Evolutionary conservation across 2,888 invertebrate genomes (phyloP).

Genomic region (Caenorhabditis japonica): DNA sequence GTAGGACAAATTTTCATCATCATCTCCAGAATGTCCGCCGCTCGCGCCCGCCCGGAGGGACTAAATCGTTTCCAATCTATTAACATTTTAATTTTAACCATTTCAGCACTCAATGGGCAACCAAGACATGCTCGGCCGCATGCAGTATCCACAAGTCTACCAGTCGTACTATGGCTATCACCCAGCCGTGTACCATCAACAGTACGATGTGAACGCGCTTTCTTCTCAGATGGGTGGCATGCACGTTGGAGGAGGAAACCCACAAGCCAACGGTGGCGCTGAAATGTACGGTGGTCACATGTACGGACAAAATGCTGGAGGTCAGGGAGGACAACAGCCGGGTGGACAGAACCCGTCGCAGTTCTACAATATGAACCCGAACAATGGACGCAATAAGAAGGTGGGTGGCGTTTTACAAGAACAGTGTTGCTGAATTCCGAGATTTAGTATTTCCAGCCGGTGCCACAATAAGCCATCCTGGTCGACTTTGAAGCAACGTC

Average conservation of each 20-base stretch:
- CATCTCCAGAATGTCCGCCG: background rate
- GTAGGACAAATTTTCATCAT: background rate
- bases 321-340: conserved; percentile 15
- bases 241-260: conserved; percentile 55
- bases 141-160: conserved; percentile 54
- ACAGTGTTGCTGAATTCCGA: too few relatives aligned
- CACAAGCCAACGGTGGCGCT: conserved; percentile 37
- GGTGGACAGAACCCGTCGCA: conserved; percentile 22
- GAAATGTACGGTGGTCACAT: conserved; percentile 49
- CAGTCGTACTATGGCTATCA: conserved; percentile 51
- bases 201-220: conserved; percentile 53
- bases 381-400: conserved; percentile 38
- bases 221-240: conserved; percentile 61
- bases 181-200: conserved; percentile 42
- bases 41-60: conserved; percentile 12
- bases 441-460: conserved; percentile 34
- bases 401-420: conserved; percentile 29
- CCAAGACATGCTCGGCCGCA: conserved; percentile 39
- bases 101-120: conserved; percentile 45
- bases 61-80: background rate
- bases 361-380: conserved; percentile 40
- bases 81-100: background rate
- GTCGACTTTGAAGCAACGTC: background rate
- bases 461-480: conserved; percentile 19
- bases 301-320: conserved; percentile 25